Evolutionary conservation across 1,140 invertebrate genomes (phyloP).

Genomic region (Gryon sp.): DNA sequence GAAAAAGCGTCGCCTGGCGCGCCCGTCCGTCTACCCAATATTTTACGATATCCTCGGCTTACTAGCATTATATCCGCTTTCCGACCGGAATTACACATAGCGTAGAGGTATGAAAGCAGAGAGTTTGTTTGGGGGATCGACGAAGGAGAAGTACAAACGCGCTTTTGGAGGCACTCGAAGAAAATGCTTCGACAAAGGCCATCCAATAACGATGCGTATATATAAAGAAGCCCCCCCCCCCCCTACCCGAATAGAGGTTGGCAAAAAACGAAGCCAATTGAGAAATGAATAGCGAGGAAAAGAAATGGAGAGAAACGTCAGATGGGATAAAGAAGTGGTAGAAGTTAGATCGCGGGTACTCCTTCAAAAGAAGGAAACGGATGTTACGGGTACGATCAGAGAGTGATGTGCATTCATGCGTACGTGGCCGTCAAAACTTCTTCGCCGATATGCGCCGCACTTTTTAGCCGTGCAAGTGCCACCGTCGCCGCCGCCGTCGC

Average conservation of each 20-base stretch:
- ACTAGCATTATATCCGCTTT: slow-evolving; percentile 30
- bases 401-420: slow-evolving; percentile 52
- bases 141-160: slow-evolving; percentile 39
- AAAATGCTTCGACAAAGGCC: slow-evolving; percentile 51
- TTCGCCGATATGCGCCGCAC: slow-evolving; percentile 8
- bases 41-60: slow-evolving; percentile 31
- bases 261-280: not conserved
- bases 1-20: slow-evolving; percentile 24
- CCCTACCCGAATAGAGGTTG: too few species aligned
- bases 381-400: slow-evolving; percentile 40
- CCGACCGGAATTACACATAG: slow-evolving; percentile 15
- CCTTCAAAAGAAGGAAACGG: slow-evolving; percentile 35
- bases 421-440: slow-evolving; percentile 52
- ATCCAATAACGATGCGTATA: slow-evolving; percentile 13
- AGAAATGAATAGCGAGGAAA: too few species aligned
- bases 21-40: slow-evolving; percentile 51
- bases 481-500: too few species aligned
- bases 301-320: too few species aligned
- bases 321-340: too few species aligned
- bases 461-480: too few species aligned
- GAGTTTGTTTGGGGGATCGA: too few species aligned
- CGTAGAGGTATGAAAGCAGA: not conserved
- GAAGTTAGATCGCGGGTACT: not conserved
- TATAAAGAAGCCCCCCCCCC: slow-evolving; percentile 11
- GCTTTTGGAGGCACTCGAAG: slow-evolving; percentile 40